A percentile compares a stretch with the other conserved stretches of the same genome.
Evolutionary conservation across 1,140 invertebrate species (phyloP).

Genomic region (Conopomorpha cramerella): DNA sequence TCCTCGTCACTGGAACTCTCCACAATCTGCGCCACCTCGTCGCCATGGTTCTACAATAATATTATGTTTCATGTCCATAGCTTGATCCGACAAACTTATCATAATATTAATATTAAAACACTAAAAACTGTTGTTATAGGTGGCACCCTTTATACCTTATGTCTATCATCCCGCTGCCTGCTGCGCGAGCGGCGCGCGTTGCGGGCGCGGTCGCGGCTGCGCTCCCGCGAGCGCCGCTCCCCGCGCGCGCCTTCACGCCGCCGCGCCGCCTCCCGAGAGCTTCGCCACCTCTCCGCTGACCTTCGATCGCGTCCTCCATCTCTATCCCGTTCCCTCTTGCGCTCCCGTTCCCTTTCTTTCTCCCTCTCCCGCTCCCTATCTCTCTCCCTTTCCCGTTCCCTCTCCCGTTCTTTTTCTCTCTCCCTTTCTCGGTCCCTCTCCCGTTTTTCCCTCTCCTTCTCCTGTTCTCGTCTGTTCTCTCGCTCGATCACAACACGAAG

Average conservation of each 20-base stretch:
- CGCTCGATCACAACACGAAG: conserved; percentile 11
- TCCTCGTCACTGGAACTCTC: conserved; percentile 64
- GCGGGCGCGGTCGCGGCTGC: conserved; percentile 12
- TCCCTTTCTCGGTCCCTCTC: conserved; percentile 11
- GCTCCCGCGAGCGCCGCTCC: conserved; percentile 10
- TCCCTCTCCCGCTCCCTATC: conserved; percentile 14
- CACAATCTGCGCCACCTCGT: conserved; percentile 69
- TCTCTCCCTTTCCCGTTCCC: conserved; percentile 16
- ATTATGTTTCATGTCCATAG: conserved; percentile 9
- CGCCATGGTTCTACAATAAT: conserved; percentile 78
- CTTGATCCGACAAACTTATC: too few relatives aligned
- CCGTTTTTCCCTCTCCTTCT: conserved; percentile 17
- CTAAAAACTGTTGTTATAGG: not conserved
- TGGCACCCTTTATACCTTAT: conserved; percentile 12
- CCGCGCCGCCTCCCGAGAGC: conserved; percentile 26
- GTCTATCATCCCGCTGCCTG: conserved; percentile 11
- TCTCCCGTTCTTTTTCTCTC: conserved; percentile 13
- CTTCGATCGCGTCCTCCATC: conserved; percentile 14
- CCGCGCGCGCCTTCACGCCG: conserved; percentile 22
- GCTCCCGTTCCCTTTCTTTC: conserved; percentile 14
- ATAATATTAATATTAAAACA: too few relatives aligned
- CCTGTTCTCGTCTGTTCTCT: conserved; percentile 17
- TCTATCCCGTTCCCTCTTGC: conserved; percentile 27
- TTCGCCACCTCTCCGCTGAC: conserved; percentile 13
- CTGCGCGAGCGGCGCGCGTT: conserved; percentile 6